Conservation (phyloP, 2,797 vertebrate genomes). For the Nothura maculosa region DNA sequence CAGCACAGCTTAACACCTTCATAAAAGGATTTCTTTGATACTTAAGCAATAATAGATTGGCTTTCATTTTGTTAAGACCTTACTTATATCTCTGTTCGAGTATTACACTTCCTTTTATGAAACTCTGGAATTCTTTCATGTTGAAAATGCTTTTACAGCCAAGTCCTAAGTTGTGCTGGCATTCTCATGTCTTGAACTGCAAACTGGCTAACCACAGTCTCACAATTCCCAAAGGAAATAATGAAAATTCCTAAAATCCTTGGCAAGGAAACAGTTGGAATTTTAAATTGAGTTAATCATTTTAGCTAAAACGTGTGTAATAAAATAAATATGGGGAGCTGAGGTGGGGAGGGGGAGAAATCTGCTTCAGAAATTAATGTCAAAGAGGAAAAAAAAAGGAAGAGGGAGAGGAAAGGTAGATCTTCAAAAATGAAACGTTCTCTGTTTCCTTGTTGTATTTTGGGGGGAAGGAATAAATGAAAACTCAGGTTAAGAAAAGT, state of each 20-base stretch:
- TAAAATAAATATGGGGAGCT: slow-evolving; percentile 73
- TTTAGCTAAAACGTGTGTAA: slow-evolving; percentile 71
- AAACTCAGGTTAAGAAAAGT: neutral
- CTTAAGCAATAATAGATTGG: slow-evolving; percentile 62
- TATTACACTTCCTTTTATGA: slow-evolving; percentile 89
- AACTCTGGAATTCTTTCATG: slow-evolving; percentile 91
- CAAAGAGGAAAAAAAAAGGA: neutral
- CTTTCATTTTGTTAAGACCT: slow-evolving; percentile 75
- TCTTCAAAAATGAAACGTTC: neutral
- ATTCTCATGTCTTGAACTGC: slow-evolving; percentile 70
- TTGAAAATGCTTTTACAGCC: slow-evolving; percentile 84
- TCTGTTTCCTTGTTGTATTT: neutral
- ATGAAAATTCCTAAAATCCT: slow-evolving; percentile 77
- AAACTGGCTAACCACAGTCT: slow-evolving; percentile 68
- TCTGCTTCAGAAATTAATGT: slow-evolving; percentile 24
- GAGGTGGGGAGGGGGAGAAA: slow-evolving; percentile 7
- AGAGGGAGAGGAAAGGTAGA: neutral
- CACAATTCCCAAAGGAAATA: slow-evolving; percentile 73
- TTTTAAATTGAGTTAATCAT: slow-evolving; percentile 76
- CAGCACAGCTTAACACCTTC: slow-evolving; percentile 64
- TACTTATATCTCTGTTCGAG: slow-evolving; percentile 84
- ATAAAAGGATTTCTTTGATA: slow-evolving; percentile 65
- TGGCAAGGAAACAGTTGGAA: slow-evolving; percentile 75
- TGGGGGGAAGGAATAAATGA: neutral
- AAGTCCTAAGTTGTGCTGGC: slow-evolving; percentile 67